Conservation (phyloP, 2,113 vertebrate genomes). For the Phalacrocorax pelagicus region DNA sequence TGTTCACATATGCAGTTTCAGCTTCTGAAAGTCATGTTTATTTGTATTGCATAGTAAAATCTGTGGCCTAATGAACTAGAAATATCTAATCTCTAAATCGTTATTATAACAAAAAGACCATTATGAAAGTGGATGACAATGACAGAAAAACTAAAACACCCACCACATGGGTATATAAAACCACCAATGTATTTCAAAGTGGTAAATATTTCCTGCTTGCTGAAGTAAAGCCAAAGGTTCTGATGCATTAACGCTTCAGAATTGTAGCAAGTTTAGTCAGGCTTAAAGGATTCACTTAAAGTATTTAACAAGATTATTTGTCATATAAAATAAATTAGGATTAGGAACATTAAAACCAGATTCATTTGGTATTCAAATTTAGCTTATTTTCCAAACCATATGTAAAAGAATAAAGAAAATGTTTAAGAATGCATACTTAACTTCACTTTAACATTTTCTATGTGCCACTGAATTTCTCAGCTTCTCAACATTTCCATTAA, state of each 20-base stretch:
- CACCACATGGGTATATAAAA: neutral
- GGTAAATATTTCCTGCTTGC: neutral
- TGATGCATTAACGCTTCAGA: neutral
- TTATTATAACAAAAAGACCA: neutral
- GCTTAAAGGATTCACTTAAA: conserved; percentile 20
- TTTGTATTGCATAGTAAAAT: neutral
- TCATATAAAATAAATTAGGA: conserved; percentile 16
- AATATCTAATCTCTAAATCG: neutral
- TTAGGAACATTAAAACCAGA: neutral
- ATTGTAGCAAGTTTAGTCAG: neutral
- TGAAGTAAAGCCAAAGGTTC: neutral
- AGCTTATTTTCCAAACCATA: neutral
- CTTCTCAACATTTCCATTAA: neutral
- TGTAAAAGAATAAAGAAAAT: neutral
- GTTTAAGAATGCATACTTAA: neutral
- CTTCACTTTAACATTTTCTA: neutral
- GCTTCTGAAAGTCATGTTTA: neutral
- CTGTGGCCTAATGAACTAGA: neutral
- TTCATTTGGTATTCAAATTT: neutral
- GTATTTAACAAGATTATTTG: conserved; percentile 36
- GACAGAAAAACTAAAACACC: neutral
- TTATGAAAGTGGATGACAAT: neutral
- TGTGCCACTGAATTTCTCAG: neutral
- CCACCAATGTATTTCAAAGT: neutral
- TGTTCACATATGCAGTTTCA: neutral